Evolutionary conservation across 2,888 invertebrate genomes (phyloP), one percentile per base, ranked within the genome.

Genomic region (Hydropsyche betteni): DNA sequence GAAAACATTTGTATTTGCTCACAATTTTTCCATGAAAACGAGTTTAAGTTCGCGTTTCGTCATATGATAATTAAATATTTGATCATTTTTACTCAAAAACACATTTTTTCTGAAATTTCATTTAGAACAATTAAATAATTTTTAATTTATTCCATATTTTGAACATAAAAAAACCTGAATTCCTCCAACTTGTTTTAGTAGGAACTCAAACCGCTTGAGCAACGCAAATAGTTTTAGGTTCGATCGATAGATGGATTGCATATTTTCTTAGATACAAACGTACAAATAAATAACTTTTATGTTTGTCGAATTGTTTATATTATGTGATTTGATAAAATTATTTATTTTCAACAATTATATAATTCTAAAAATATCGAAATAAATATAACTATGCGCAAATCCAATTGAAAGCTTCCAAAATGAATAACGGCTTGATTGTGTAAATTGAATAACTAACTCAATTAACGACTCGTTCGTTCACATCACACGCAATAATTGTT

Each of bases 1-100:
- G 44, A 64, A 64, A 36, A 34, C 64, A 64, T 36, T 12, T 64
- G 64, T 64, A n/a, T 64, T n/a, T 61, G 16, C 24, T 55, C 16
- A 36, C 5, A 34, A 36, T 64, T 64, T 64, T 10, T 36, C 4
- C 44, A 33, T 10, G 64, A 64, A 64, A 64, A 34, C 36, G 36
- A 12, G 33, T 24, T 36, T 64, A 34, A 10, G 3, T 36, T 64
- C 5, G n/a, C 14, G 14, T 58, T 58, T 16, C 58, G 16, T 16
- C 16, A 36, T 0, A 8, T 44, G 44, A 44, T 44, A 55, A 55
- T 12, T 14, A 8, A 55, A 55, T 55, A 55, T 55, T 55, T 55
- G 16, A 12, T 55, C 6, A 10, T 12, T 55, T 55, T 55, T 55
- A 55, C 44, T 1, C 10, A n/a, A 10, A 12, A 55, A 55, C 16